Conservation (phyloP, 64 coral and sea anemone genomes). For the Montipora foliosa region DNA sequence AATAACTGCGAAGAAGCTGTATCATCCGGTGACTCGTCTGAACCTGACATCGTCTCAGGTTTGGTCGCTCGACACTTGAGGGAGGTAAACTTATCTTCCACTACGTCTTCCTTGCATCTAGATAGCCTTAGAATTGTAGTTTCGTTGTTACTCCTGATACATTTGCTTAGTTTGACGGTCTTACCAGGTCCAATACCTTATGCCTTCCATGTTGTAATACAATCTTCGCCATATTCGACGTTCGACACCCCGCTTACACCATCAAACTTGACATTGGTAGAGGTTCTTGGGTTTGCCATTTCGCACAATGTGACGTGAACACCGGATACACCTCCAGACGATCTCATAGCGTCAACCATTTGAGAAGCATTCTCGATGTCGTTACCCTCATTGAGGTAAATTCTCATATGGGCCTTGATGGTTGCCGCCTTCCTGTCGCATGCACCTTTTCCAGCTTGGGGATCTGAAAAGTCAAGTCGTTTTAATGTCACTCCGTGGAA, state of each 20-base stretch:
- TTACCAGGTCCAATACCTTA: constrained; percentile 10
- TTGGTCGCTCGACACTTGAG: background rate
- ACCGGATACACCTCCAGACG: too few relatives aligned
- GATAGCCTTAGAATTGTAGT: background rate
- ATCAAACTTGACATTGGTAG: background rate
- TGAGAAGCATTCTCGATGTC: too few relatives aligned
- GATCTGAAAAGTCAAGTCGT: too few relatives aligned
- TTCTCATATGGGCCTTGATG: too few relatives aligned
- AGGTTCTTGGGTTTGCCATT: too few relatives aligned
- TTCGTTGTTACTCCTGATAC: background rate
- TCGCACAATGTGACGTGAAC: too few relatives aligned
- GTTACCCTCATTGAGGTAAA: too few relatives aligned
- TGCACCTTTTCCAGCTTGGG: too few relatives aligned
- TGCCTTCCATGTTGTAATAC: background rate
- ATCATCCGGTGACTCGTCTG: background rate
- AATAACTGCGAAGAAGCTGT: background rate
- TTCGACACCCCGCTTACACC: background rate
- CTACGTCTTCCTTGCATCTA: background rate
- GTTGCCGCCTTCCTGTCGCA: too few relatives aligned
- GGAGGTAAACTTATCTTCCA: background rate
- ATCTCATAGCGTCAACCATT: too few relatives aligned
- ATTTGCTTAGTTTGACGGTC: background rate
- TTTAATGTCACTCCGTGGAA: too few relatives aligned
- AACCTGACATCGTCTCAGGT: background rate
- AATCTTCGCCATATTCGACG: constrained; percentile 7